These are phyloP conservation scores for Rhagonycha fulva DNA, from an alignment of 2,888 invertebrate species.

Conservation along the genomic window DNA sequence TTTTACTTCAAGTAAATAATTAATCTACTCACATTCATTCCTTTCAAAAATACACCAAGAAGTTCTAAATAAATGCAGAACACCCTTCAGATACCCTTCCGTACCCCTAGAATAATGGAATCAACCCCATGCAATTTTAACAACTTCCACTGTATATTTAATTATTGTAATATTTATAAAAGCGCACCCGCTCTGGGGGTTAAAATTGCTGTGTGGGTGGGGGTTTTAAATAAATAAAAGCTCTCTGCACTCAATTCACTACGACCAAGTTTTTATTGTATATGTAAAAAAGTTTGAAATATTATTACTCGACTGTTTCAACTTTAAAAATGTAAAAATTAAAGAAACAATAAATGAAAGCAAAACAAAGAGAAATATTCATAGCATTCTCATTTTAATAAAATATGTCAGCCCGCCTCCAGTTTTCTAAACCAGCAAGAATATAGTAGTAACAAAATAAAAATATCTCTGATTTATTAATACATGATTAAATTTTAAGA, in stretches of 20 bases:
- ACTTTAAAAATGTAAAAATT: constrained; percentile 25
- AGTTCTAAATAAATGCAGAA: constrained; percentile 23
- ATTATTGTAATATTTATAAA: constrained; percentile 56
- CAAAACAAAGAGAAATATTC: constrained; percentile 27
- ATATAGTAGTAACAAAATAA: neutral
- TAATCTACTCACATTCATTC: neutral
- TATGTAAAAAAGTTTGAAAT: constrained; percentile 43
- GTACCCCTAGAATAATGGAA: constrained; percentile 44
- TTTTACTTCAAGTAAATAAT: neutral
- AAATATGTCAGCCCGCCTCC: constrained; percentile 23
- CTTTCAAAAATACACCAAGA: constrained; percentile 18
- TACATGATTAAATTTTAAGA: neutral
- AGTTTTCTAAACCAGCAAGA: constrained; percentile 6
- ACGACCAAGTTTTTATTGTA: constrained; percentile 43
- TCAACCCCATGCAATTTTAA: constrained; percentile 50
- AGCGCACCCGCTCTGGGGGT: constrained; percentile 42
- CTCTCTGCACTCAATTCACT: constrained; percentile 46
- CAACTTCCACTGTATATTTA: constrained; percentile 53
- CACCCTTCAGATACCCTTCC: constrained; percentile 35
- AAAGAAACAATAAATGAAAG: constrained; percentile 30
- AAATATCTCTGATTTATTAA: constrained; percentile 1
- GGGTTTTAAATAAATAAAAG: constrained; percentile 46
- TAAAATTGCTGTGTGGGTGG: constrained; percentile 26
- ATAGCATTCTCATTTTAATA: constrained; percentile 25
- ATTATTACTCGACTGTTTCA: constrained; percentile 24